Evolutionary conservation across 2,888 invertebrate genomes (phyloP).

Genomic region (Cephus spinipes): DNA sequence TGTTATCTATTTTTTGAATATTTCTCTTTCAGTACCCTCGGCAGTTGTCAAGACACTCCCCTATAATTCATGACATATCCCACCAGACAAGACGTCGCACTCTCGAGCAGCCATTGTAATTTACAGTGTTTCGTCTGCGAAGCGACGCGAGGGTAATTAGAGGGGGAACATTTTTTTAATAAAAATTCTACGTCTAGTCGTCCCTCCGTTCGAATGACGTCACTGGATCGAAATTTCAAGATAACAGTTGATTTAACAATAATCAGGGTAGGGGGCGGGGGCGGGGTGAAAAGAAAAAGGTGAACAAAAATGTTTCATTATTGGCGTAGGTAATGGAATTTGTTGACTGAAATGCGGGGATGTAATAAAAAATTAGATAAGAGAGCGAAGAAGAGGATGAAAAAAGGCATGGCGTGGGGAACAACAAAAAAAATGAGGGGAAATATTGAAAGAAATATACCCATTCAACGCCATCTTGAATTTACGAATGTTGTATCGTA

Average conservation of each 20-base stretch:
- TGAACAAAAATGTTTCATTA: neutral
- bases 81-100: neutral
- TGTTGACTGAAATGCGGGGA: neutral
- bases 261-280: too few relatives aligned
- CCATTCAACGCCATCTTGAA: neutral
- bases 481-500: neutral
- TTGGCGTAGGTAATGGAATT: neutral
- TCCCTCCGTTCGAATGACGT: neutral
- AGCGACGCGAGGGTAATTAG: neutral
- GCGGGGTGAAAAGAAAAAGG: too few relatives aligned
- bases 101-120: neutral
- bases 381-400: neutral
- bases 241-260: neutral
- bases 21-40: neutral
- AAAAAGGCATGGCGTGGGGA: too few relatives aligned
- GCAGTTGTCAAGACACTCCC: neutral
- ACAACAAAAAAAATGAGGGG: neutral
- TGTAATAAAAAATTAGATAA: neutral
- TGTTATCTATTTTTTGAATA: neutral
- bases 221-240: neutral
- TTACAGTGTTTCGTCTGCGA: neutral
- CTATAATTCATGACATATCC: neutral
- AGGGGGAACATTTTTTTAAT: neutral
- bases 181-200: neutral
- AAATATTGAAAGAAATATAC: neutral